Conservation (phyloP, 2,888 invertebrate genomes). For the Aricia artaxerxes region DNA sequence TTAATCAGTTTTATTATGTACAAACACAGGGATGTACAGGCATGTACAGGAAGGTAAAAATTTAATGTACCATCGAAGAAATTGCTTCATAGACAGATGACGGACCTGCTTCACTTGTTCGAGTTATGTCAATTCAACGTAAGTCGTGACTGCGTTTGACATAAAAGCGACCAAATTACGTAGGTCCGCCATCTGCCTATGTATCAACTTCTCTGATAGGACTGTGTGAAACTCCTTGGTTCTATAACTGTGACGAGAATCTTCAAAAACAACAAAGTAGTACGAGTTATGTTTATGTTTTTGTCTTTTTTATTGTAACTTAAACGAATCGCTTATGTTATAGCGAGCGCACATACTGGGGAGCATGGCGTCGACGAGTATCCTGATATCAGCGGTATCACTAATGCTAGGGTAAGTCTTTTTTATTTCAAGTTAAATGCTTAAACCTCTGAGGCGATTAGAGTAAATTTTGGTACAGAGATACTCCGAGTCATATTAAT, state of each 20-base stretch:
- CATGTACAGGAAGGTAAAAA: not conserved
- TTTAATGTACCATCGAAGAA: not conserved
- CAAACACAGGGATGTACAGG: not conserved
- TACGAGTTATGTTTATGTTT: not conserved
- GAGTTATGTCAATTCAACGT: too few species aligned
- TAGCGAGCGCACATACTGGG: slow-evolving; percentile 93
- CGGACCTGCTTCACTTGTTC: too few species aligned
- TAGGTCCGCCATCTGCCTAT: too few species aligned
- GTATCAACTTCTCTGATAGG: too few species aligned
- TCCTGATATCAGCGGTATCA: slow-evolving; percentile 96
- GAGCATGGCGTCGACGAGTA: slow-evolving; percentile 96
- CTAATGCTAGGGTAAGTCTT: slow-evolving; percentile 90
- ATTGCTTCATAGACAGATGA: not conserved
- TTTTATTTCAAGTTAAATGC: not conserved
- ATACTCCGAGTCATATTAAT: too few species aligned
- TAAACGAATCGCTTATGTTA: slow-evolving; percentile 33
- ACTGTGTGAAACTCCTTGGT: not conserved
- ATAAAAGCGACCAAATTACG: too few species aligned
- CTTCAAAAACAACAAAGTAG: not conserved
- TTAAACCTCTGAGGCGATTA: too few species aligned
- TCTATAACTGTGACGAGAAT: not conserved
- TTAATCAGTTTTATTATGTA: not conserved
- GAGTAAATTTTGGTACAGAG: too few species aligned
- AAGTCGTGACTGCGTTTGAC: too few species aligned
- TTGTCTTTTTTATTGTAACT: not conserved